phyloP scores from a whole-genome alignment of 2,888 invertebrate species.

The Lasioglossum figueresi region DNA sequence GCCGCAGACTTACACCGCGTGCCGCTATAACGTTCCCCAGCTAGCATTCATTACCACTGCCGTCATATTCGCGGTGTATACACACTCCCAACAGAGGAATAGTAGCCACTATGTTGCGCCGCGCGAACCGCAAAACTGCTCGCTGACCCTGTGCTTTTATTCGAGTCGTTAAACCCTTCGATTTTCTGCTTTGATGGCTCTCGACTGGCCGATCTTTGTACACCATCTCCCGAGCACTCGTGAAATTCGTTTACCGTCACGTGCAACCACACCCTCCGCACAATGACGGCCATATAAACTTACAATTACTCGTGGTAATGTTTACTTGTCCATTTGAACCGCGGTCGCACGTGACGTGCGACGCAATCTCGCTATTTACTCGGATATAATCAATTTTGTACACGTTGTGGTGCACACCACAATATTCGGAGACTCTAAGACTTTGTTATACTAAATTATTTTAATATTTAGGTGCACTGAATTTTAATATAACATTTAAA shows the following conservation, averaged over 20 bases:
- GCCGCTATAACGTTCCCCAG: slow-evolving; percentile 36
- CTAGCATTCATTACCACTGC: slow-evolving; percentile 48
- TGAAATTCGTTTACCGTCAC: background rate
- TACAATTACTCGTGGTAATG: too few species aligned
- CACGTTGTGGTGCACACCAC: too few species aligned
- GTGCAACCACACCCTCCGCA: too few species aligned
- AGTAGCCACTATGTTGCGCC: slow-evolving; percentile 48
- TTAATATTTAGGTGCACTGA: too few species aligned
- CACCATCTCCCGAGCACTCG: background rate
- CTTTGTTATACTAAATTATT: too few species aligned
- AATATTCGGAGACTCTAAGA: too few species aligned
- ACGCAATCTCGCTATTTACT: too few species aligned
- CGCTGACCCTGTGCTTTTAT: background rate
- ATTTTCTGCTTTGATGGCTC: slow-evolving; percentile 12
- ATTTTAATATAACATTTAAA: too few species aligned
- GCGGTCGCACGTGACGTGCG: too few species aligned
- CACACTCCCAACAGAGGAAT: slow-evolving; percentile 19
- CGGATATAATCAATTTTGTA: too few species aligned
- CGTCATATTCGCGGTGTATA: slow-evolving; percentile 17
- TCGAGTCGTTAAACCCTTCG: slow-evolving; percentile 16
- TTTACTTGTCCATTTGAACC: too few species aligned
- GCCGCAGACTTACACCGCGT: slow-evolving; percentile 50
- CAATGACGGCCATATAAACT: too few species aligned
- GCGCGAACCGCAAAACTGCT: slow-evolving; percentile 29
- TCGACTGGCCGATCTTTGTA: background rate